phyloP scores from a whole-genome alignment of 1,140 invertebrate genomes.

The Bombus polaris region DNA sequence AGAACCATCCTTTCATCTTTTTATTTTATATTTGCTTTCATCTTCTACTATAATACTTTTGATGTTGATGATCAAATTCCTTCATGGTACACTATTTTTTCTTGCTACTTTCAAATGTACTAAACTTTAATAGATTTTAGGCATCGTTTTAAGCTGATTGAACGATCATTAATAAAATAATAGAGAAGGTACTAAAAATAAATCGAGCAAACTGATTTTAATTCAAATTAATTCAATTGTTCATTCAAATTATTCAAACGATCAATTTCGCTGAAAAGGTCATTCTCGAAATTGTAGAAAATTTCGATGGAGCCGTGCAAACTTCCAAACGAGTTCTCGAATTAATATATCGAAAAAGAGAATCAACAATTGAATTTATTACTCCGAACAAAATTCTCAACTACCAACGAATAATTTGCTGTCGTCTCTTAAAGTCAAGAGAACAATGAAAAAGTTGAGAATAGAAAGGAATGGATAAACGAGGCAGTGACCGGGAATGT shows the following conservation, averaged over 20 bases:
- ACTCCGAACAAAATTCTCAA: constrained; percentile 47
- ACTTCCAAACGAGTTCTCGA: constrained; percentile 38
- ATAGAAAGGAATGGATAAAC: constrained; percentile 19
- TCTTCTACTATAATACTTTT: background rate
- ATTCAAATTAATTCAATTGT: background rate
- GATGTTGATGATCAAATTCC: too few relatives aligned
- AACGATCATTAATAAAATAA: too few relatives aligned
- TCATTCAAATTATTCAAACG: background rate
- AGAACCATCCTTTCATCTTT: background rate
- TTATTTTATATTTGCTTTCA: background rate
- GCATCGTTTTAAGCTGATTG: too few relatives aligned
- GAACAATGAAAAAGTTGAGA: background rate
- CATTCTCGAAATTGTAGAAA: constrained; percentile 57
- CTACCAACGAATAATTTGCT: constrained; percentile 12
- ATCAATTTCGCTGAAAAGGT: constrained; percentile 12
- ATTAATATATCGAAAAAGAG: background rate
- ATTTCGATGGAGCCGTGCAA: constrained; percentile 35
- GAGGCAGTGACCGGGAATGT: constrained; percentile 50
- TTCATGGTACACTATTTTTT: background rate
- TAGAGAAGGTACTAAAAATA: background rate
- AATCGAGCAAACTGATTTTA: background rate
- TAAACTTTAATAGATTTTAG: background rate
- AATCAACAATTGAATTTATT: constrained; percentile 49
- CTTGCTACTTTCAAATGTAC: background rate
- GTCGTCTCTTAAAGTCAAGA: background rate